These are phyloP conservation scores for Hyla sarda DNA, from an alignment of 2,113 vertebrate species.

Conservation along the genomic window DNA sequence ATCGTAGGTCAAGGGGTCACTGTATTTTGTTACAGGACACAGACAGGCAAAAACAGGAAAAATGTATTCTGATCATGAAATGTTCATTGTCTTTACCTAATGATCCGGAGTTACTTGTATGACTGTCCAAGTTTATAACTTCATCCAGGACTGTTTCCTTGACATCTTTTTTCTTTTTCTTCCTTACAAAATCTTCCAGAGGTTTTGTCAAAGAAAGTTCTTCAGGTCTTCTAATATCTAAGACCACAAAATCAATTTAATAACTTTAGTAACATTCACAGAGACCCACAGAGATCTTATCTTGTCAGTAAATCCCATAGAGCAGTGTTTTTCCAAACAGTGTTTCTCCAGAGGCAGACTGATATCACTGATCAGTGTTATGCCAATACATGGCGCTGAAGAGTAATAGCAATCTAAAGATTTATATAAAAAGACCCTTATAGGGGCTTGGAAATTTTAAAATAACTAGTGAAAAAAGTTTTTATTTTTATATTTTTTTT, in stretches of 20 bases:
- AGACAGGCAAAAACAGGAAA: not conserved
- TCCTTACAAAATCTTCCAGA: constrained; percentile 82
- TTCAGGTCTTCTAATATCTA: constrained; percentile 92
- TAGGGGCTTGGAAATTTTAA: too few relatives aligned
- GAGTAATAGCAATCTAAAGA: too few relatives aligned
- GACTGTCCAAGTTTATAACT: constrained; percentile 81
- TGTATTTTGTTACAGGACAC: not conserved
- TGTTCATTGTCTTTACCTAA: constrained; percentile 72
- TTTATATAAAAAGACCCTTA: too few relatives aligned
- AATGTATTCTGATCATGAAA: not conserved
- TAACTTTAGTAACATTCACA: not conserved
- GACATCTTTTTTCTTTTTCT: constrained; percentile 90
- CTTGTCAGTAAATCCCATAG: too few relatives aligned
- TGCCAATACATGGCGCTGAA: too few relatives aligned
- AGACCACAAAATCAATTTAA: not conserved
- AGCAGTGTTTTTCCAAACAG: too few relatives aligned
- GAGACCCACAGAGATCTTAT: too few relatives aligned
- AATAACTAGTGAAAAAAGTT: too few relatives aligned
- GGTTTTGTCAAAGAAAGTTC: constrained; percentile 91
- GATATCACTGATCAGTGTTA: too few relatives aligned
- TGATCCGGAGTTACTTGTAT: constrained; percentile 75
- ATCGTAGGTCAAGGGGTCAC: too few relatives aligned
- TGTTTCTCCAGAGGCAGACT: too few relatives aligned
- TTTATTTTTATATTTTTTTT: too few relatives aligned
- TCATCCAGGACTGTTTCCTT: constrained; percentile 79